Evolutionary conservation across 1,140 invertebrate species (phyloP).

Genomic region (Orchesella cincta): DNA sequence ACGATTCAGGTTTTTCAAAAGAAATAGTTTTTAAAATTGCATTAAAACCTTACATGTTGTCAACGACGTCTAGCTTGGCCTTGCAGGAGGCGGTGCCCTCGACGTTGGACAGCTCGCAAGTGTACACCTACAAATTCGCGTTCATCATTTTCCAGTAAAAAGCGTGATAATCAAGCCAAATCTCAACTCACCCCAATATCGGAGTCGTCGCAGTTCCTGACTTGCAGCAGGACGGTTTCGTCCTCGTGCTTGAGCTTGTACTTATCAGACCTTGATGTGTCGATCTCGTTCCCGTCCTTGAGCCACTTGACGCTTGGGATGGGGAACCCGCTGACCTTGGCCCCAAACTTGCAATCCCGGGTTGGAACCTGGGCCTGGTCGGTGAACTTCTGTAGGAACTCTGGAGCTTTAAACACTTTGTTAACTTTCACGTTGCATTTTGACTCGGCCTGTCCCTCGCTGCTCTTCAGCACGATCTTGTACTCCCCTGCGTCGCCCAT

Average conservation of each 20-base stretch:
- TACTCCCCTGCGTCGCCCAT: constrained; percentile 68
- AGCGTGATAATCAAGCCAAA: background rate
- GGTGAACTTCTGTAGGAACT: constrained; percentile 78
- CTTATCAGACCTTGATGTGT: constrained; percentile 61
- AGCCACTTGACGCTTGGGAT: constrained; percentile 24
- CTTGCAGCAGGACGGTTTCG: constrained; percentile 72
- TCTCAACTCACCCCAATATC: constrained; percentile 23
- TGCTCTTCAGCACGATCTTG: constrained; percentile 71
- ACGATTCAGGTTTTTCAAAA: too few relatives aligned
- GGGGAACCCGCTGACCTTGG: constrained; percentile 52
- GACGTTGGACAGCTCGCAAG: constrained; percentile 74
- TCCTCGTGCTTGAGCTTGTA: constrained; percentile 77
- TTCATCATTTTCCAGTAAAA: constrained; percentile 7
- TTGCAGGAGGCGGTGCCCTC: constrained; percentile 78
- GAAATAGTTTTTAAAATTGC: background rate
- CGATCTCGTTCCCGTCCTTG: constrained; percentile 25
- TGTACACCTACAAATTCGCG: constrained; percentile 64
- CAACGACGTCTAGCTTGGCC: constrained; percentile 73
- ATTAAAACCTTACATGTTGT: constrained; percentile 71
- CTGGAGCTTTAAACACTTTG: constrained; percentile 76
- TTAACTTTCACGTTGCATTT: constrained; percentile 67
- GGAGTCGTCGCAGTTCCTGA: constrained; percentile 63
- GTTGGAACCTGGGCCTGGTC: constrained; percentile 81
- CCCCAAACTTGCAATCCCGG: constrained; percentile 77
- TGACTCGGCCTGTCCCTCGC: constrained; percentile 70